phyloP scores from a whole-genome alignment of 2,888 invertebrate genomes.

The Julus scanicus region DNA sequence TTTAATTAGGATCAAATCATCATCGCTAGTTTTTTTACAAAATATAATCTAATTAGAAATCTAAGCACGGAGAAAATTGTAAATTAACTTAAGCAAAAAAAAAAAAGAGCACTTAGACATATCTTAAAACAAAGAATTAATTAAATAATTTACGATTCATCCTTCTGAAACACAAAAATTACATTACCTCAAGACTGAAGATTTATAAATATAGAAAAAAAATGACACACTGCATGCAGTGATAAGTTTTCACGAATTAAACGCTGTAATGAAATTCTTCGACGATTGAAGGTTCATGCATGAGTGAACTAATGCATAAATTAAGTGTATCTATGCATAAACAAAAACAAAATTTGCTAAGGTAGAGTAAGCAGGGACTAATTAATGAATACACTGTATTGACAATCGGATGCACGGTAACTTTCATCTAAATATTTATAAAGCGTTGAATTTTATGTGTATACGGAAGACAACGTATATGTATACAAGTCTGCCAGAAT shows the following conservation, averaged over 20 bases:
- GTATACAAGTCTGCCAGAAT: background rate
- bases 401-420: background rate
- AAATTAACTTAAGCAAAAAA: background rate
- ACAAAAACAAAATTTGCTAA: background rate
- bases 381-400: background rate
- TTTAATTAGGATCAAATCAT: background rate
- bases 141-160: background rate
- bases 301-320: slow-evolving; percentile 1
- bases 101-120: background rate
- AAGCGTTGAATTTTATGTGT: background rate
- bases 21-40: background rate
- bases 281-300: background rate
- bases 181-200: no score
- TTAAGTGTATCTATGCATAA: background rate
- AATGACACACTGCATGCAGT: background rate
- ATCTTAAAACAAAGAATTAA: background rate
- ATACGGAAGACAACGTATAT: background rate
- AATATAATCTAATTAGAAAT: background rate
- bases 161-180: background rate
- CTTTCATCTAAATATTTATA: background rate
- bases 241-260: background rate
- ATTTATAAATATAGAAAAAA: background rate
- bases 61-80: background rate
- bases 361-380: slow-evolving; percentile 1
- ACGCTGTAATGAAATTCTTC: background rate